Evolutionary conservation across 2,797 vertebrate species (phyloP).

Genomic region (Rhynchonycteris naso): DNA sequence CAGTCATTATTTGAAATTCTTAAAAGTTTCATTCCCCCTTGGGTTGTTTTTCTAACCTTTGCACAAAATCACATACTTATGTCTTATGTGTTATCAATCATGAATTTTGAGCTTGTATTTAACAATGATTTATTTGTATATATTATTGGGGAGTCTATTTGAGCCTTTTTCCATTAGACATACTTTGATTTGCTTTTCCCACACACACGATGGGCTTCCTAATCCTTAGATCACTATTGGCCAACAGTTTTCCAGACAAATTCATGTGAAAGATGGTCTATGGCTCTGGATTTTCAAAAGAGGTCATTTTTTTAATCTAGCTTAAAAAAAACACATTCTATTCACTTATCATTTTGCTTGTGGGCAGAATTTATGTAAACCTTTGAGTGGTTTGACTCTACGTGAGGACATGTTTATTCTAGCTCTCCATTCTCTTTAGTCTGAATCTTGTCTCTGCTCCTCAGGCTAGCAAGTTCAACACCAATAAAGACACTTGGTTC

Average conservation of each 20-base stretch:
- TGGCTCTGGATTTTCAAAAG: neutral
- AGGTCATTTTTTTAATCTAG: neutral
- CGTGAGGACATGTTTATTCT: neutral
- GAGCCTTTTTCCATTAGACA: neutral
- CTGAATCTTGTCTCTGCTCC: neutral
- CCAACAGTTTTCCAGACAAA: neutral
- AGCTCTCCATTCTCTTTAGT: neutral
- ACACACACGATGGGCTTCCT: neutral
- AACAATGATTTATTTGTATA: neutral
- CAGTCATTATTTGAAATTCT: neutral
- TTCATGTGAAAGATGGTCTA: neutral
- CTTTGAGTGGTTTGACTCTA: neutral
- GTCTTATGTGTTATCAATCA: neutral
- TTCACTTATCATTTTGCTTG: neutral
- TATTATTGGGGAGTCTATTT: too few species aligned
- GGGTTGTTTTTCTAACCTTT: neutral
- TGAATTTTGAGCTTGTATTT: neutral
- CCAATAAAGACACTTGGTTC: neutral
- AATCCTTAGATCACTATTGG: neutral
- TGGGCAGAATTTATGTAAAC: neutral
- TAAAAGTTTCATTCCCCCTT: neutral
- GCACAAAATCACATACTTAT: neutral
- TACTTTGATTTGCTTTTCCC: neutral
- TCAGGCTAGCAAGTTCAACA: neutral
- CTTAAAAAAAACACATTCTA: neutral